Evolutionary conservation across 2,113 vertebrate species (phyloP), one percentile per base, ranked within the genome.

Genomic region (Trachemys scripta): DNA sequence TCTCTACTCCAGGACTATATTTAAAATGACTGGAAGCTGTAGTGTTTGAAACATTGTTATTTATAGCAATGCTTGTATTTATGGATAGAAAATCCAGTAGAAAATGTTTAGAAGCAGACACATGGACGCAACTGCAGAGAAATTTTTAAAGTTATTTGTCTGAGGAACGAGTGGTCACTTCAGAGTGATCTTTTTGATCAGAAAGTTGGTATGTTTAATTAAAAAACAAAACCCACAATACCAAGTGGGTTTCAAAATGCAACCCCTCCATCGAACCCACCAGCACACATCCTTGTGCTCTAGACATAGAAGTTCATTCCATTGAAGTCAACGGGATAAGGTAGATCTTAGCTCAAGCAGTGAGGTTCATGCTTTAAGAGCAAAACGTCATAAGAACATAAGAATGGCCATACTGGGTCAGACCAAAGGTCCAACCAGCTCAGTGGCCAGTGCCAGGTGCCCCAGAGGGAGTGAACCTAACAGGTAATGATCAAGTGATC

Each of bases 111-210:
- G 92, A 95, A 91, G 90, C 9, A 0, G 93, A 96, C 97, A 97
- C 94, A 97, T 95, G 94, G 94, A 95, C 92, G 96, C 94, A 97
- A 97, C 93, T 95, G 95, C 95, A 97, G 85, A 88, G 75, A 91
- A 92, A 91, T 94, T 96, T 94, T 95, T 90, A 47, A 94, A 94
- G 96, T 95, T 95, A 87, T 88, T 97, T 94, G 94, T 96, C 88
- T 95, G 85, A 90, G 82, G 76, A 96, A 95, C 75, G 9, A 89
- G 94, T 42, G 72, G 38, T 89, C 54, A 79, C 84, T 96, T 87
- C 0, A 25, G 81, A 24, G 45, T 53, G 93, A 84, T 38, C 9
- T 90, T 93, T 93, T 95, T 80, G 75, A 87, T 11, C 82, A 85
- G 80, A 7, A 25, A 88, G 90, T 85, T n/a, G 62, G 19, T 88